These are phyloP conservation scores for Drosophila prostipennis DNA, from an alignment of 2,888 invertebrate genomes.

Conservation along the genomic window DNA sequence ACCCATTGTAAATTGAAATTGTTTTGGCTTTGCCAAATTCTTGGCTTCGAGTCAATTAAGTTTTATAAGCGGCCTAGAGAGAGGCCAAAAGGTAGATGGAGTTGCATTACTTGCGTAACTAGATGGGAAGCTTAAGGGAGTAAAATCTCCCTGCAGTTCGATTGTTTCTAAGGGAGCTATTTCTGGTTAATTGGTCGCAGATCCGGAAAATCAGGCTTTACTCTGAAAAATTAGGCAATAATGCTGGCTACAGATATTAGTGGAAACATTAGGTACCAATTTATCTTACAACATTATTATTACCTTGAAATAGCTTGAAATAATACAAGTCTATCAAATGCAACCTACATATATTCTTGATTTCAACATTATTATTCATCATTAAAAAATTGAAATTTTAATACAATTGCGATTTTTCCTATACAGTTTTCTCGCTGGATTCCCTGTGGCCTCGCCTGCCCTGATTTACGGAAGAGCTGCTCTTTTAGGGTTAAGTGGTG, in stretches of 20 bases:
- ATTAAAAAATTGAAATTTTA: background rate
- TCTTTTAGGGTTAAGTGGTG: constrained; percentile 88
- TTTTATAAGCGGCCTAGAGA: constrained; percentile 53
- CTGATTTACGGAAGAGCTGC: constrained; percentile 91
- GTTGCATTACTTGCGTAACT: constrained; percentile 37
- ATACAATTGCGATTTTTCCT: background rate
- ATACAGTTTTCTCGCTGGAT: constrained; percentile 80
- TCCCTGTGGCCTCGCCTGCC: constrained; percentile 86
- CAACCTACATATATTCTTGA: too few relatives aligned
- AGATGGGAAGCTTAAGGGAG: constrained; percentile 23
- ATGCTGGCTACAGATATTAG: too few relatives aligned
- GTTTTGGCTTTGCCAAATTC: constrained; percentile 60
- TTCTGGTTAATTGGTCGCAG: background rate
- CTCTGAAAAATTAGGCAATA: background rate
- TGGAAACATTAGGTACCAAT: background rate
- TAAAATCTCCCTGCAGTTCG: constrained; percentile 16
- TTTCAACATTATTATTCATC: background rate
- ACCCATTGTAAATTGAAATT: constrained; percentile 69
- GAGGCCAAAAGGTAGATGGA: constrained; percentile 37
- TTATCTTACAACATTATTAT: background rate
- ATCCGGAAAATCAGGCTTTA: background rate
- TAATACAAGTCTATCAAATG: too few relatives aligned
- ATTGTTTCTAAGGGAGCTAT: background rate
- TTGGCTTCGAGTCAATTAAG: constrained; percentile 70
- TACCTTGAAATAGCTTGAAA: too few relatives aligned